Base-by-base conservation (phyloP, 2,113 vertebrate species). In the Delphinapterus leucas region DNA sequence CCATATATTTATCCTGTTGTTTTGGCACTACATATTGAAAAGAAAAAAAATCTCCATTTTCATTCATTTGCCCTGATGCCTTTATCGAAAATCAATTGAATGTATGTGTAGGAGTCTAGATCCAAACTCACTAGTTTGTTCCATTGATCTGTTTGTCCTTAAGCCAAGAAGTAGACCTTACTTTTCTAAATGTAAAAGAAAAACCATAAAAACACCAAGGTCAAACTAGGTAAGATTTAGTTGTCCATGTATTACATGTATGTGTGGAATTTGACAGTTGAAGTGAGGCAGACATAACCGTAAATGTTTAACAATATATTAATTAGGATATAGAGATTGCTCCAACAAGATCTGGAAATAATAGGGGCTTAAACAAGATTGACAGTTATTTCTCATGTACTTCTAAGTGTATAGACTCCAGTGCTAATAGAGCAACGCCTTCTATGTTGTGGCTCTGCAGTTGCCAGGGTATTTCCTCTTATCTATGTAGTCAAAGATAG, bases 151-250 rank as follows among this genome's bases (percentile, higher is more conserved):
- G 1, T 58, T 36, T 89, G 18, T 60, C 58, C 38, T 80, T 70
- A 77, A 76, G 61, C 33, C 15, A 41, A 67, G 92, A 21, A 33
- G 28, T 88, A 13, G 28, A 28, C 15, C 47, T 76, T 90, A 31
- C 77, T 83, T 81, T 96, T 96, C 63, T 93, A 92, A 68, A 58
- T 70, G 11, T 90, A 61, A 80, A 70, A 88, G 13, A 28, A 76
- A 68, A 88, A 79, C 6, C 38, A 49, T 55, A 20, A 70, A 71
- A 90, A 80, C 63, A 93, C 7, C 28, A 65, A 20, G 21, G 28
- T 36, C 41, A 71, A 73, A 73, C 36, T 55, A n/a, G 41, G 25
- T 87, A 60, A 44, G 86, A 53, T 82, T 84, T 67, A 70, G n/a
- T 41, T 96, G 74, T 88, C 12, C 20, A 5, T 25, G 41, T 71